Percentiles rank a stretch among this genome's conserved stretches.
Evolutionary conservation across 2,797 vertebrate genomes (phyloP).

Genomic region (Sebastes iracundus): DNA sequence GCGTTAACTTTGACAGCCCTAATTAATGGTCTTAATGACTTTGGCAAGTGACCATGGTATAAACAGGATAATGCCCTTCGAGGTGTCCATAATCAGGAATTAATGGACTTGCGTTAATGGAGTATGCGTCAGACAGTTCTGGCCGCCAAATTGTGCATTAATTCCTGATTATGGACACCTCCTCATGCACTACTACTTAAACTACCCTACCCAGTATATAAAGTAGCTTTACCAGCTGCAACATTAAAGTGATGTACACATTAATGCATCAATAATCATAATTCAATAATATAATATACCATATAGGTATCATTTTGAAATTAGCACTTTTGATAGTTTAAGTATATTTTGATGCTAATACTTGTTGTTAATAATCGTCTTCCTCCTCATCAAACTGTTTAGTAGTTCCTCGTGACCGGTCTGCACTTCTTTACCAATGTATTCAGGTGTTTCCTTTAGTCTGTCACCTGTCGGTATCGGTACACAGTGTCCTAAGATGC

Average conservation of each 20-base stretch:
- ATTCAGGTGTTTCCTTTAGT: neutral
- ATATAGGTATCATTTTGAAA: neutral
- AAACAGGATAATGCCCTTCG: too few relatives aligned
- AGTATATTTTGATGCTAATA: neutral
- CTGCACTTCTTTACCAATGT: neutral
- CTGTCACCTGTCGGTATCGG: neutral
- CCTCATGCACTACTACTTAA: too few relatives aligned
- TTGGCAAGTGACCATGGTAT: too few relatives aligned
- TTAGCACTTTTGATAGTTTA: neutral
- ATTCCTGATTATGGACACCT: too few relatives aligned
- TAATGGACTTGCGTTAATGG: too few relatives aligned
- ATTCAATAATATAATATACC: neutral
- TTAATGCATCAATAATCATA: neutral
- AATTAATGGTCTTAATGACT: too few relatives aligned
- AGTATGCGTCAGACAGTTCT: accelerated
- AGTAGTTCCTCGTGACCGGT: neutral
- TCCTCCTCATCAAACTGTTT: neutral
- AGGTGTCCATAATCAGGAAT: too few relatives aligned
- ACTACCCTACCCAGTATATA: too few relatives aligned
- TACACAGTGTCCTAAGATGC: slow-evolving; percentile 9
- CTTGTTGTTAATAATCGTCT: neutral
- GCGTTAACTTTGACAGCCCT: too few relatives aligned
- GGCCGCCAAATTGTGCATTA: too few relatives aligned
- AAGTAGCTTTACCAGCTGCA: neutral
- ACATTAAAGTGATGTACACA: neutral